These are phyloP conservation scores for Microcaecilia unicolor DNA, from an alignment of 2,797 vertebrate species.

Conservation along the genomic window DNA sequence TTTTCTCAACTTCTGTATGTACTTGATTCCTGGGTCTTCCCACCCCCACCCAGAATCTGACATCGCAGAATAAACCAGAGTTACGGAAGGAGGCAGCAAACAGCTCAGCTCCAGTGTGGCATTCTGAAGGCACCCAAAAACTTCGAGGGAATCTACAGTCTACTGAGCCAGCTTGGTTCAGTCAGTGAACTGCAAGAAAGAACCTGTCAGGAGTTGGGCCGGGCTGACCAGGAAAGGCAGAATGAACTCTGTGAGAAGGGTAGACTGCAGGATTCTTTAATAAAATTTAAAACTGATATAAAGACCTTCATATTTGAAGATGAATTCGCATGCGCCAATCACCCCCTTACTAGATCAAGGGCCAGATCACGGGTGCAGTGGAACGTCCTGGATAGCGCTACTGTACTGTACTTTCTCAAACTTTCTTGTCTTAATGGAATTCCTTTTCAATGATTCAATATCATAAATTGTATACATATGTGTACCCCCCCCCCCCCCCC, in stretches of 20 bases:
- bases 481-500: too few relatives aligned
- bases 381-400: too few relatives aligned
- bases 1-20: not conserved
- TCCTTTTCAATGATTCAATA: too few relatives aligned
- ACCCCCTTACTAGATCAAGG: too few relatives aligned
- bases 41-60: not conserved
- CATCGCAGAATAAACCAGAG: rapidly evolving
- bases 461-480: too few relatives aligned
- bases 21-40: not conserved
- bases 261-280: too few relatives aligned
- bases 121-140: rapidly evolving
- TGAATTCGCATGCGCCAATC: too few relatives aligned
- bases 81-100: not conserved
- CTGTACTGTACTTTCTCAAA: too few relatives aligned
- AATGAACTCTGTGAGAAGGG: not conserved
- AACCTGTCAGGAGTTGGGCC: not conserved
- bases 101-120: not conserved
- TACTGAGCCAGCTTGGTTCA: not conserved
- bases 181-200: not conserved
- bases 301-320: too few relatives aligned
- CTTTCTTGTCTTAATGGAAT: too few relatives aligned
- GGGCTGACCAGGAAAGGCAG: not conserved
- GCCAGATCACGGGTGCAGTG: too few relatives aligned
- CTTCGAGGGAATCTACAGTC: rapidly evolving
- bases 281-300: too few relatives aligned